Evolutionary conservation across 2,113 vertebrate species (phyloP), one percentile per base, ranked within the genome.

Genomic region (Sander lucioperca): DNA sequence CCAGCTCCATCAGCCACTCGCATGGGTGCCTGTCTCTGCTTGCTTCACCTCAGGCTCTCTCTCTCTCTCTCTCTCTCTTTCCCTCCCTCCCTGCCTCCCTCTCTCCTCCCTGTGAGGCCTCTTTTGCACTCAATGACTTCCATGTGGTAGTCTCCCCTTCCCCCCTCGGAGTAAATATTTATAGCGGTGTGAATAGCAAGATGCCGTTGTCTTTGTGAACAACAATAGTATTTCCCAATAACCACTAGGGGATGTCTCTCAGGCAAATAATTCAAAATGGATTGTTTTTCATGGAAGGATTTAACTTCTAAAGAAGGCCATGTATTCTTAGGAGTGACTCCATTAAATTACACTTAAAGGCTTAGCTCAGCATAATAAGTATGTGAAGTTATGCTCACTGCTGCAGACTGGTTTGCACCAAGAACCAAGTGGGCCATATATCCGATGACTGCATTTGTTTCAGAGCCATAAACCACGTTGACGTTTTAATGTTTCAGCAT

Each of bases 81-180:
- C 50, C 66, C 45, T 15, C 18, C 6, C 33, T 33, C 30, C 16
- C 54, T 51, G 19, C 18, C 53, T 21, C 51, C 9, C 62, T 73
- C 43, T 53, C 59, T 66, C 70, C 73, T 66, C 65, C 76, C 62
- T 56, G 16, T 45, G 78, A 82, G 84, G 84, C 84, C 86, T 84
- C 76, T 74, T 81, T 62, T 92, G 83, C 79, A 89, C 87, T 89
- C 71, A 70, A n/a, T 86, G 74, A 86, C 86, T 82, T 90, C 82
- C 84, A 86, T 72, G 57, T 86, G 63, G 79, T 85, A 66, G 69
- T 54, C 73, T 63, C 77, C 77, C 59, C 86, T 12, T n/a, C 74
- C 80, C 50, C 78, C 71, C 11, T 12, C 80, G 86, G 66, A 84
- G 82, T 82, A 89, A 89, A 93, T 90, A 92, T 90, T 90, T 86